These are phyloP conservation scores for Andricus quercusramuli DNA, from an alignment of 2,888 invertebrate genomes.

Conservation along the genomic window DNA sequence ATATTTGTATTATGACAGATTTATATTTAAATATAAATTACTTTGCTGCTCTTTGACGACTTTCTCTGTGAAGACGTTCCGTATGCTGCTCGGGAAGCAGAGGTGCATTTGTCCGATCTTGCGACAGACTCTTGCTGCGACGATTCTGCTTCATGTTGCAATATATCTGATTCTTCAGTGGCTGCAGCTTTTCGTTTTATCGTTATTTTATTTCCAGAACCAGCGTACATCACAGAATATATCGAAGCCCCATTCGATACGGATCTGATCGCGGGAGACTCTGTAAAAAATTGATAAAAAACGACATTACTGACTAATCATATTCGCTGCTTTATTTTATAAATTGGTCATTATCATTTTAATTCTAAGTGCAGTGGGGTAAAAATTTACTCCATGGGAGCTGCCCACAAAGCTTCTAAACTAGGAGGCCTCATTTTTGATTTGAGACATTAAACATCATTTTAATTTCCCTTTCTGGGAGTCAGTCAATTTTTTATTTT, in stretches of 20 bases:
- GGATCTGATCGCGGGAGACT: slow-evolving; percentile 75
- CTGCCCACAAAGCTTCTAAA: too few relatives aligned
- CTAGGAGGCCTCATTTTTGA: too few relatives aligned
- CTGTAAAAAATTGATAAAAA: slow-evolving; percentile 39
- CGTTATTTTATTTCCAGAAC: slow-evolving; percentile 90
- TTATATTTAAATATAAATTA: slow-evolving; percentile 57
- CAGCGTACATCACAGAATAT: slow-evolving; percentile 90
- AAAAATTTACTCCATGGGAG: too few relatives aligned
- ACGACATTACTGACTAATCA: neutral
- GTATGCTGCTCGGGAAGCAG: slow-evolving; percentile 74
- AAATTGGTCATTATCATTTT: too few relatives aligned
- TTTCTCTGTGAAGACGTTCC: slow-evolving; percentile 73
- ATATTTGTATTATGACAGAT: slow-evolving; percentile 29
- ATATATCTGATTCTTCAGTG: slow-evolving; percentile 77
- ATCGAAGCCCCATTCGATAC: slow-evolving; percentile 82
- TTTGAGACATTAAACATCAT: too few relatives aligned
- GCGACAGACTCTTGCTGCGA: slow-evolving; percentile 68
- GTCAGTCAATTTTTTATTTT: too few relatives aligned
- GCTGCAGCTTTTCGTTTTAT: slow-evolving; percentile 87
- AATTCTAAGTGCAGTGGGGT: too few relatives aligned
- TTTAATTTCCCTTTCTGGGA: too few relatives aligned
- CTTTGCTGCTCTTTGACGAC: slow-evolving; percentile 75
- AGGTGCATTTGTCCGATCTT: slow-evolving; percentile 74
- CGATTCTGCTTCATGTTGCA: slow-evolving; percentile 52
- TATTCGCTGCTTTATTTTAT: neutral